Conservation (phyloP, 2,797 vertebrate species). For the Tinamus major region DNA sequence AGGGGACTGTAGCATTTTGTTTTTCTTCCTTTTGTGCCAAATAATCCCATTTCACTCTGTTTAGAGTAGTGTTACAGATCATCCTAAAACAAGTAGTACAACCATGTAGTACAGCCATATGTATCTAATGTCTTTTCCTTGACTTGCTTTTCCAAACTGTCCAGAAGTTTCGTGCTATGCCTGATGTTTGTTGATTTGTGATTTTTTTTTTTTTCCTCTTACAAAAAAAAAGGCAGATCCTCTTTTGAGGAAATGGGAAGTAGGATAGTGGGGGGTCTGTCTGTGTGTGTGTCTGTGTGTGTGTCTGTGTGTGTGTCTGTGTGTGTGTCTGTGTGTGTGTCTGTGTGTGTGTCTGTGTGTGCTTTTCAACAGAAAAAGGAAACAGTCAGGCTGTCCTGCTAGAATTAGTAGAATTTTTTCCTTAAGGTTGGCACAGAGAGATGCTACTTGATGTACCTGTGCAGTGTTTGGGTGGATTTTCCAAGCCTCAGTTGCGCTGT, state of each 20-base stretch:
- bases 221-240: background rate
- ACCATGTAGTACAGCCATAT: background rate
- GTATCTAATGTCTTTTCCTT: background rate
- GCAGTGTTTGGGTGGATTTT: background rate
- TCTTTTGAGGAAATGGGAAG: background rate
- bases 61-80: background rate
- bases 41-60: background rate
- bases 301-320: background rate
- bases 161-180: background rate
- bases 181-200: background rate
- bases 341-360: background rate
- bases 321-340: too few species aligned
- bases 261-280: background rate
- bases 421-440: background rate
- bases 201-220: background rate
- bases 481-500: background rate
- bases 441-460: background rate
- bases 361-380: background rate
- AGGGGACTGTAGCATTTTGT: background rate
- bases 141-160: background rate
- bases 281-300: too few species aligned
- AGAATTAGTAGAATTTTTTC: background rate
- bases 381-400: background rate
- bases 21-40: background rate
- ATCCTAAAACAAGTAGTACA: slow-evolving; percentile 2